Conservation (phyloP, 2,888 invertebrate species). For the Ramazzottius varieornatus region DNA sequence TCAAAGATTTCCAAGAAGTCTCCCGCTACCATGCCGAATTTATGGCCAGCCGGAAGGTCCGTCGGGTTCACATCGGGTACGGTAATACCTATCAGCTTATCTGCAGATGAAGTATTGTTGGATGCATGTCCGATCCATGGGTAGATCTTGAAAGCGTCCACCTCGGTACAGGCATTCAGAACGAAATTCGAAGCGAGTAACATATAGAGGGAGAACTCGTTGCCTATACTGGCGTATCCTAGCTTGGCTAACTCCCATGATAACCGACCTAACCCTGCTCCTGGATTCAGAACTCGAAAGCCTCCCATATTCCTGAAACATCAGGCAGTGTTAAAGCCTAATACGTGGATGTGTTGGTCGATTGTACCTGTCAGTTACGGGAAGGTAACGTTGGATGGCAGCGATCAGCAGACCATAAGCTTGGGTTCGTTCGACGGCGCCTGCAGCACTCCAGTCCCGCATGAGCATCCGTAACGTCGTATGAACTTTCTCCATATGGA, state of each 20-base stretch:
- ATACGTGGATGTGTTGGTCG: too few species aligned
- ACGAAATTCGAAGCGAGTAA: conserved; percentile 83
- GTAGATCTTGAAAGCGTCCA: conserved; percentile 49
- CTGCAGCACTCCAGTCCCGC: conserved; percentile 78
- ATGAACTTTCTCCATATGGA: conserved; percentile 53
- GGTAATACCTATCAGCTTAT: conserved; percentile 45
- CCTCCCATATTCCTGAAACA: conserved; percentile 23
- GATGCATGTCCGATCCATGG: conserved; percentile 87
- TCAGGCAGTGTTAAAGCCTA: too few species aligned
- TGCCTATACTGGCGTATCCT: conserved; percentile 79
- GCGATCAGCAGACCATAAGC: conserved; percentile 71
- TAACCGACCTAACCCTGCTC: conserved; percentile 76
- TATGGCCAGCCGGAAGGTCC: conserved; percentile 33
- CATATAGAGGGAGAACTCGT: conserved; percentile 94
- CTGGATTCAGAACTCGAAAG: conserved; percentile 62
- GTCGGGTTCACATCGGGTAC: conserved; percentile 71
- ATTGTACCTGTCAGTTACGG: conserved; percentile 25
- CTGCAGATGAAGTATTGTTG: conserved; percentile 52
- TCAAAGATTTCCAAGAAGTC: conserved; percentile 60
- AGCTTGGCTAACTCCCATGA: conserved; percentile 71
- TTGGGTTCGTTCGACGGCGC: conserved; percentile 48
- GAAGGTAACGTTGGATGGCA: conserved; percentile 46
- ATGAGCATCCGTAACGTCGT: conserved; percentile 79
- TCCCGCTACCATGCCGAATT: conserved; percentile 85
- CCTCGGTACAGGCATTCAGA: conserved; percentile 43